Conservation (phyloP, 2,888 invertebrate genomes). For the Aquatica leii region DNA sequence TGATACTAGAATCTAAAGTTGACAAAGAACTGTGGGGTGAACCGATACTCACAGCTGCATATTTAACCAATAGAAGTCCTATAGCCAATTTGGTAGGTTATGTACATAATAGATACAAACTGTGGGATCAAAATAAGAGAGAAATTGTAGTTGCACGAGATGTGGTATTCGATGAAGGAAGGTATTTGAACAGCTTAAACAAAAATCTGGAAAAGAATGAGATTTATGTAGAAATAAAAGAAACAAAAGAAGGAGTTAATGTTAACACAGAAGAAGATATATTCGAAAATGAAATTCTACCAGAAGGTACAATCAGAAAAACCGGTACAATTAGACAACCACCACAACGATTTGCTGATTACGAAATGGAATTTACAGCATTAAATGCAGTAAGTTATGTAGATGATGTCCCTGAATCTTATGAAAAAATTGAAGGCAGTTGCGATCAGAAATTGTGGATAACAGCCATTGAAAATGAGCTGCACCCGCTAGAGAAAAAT, state of each 20-base stretch:
- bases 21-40: background rate
- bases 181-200: no score
- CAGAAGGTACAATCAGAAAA: no score
- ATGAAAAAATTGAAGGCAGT: background rate
- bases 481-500: background rate
- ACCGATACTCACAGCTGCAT: background rate
- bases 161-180: no score
- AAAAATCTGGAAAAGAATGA: no score
- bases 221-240: no score
- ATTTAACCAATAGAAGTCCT: background rate
- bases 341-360: background rate
- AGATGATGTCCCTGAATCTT: background rate
- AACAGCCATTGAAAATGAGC: background rate
- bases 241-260: no score
- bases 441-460: background rate
- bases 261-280: no score
- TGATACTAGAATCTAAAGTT: background rate
- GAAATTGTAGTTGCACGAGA: no score
- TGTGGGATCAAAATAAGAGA: background rate
- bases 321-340: no score
- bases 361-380: background rate
- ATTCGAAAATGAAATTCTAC: no score
- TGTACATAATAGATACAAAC: background rate
- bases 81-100: background rate
- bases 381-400: background rate